Conservation (phyloP, 2,888 invertebrate genomes). For the Lepidocyrtinus sp. region DNA sequence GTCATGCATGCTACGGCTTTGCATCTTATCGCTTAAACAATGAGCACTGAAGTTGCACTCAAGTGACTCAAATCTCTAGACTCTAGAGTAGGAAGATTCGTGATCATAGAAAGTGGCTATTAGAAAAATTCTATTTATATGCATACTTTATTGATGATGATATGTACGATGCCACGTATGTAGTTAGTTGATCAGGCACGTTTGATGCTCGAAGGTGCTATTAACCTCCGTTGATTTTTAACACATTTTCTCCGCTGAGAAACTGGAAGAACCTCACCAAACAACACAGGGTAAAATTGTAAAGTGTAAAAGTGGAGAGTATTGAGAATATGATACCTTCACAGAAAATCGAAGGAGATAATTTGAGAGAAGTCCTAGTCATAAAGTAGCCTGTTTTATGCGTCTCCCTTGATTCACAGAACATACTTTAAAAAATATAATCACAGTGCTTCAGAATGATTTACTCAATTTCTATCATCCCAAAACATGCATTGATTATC, state of each 20-base stretch:
- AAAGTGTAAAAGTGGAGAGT: too few species aligned
- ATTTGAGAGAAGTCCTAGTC: too few species aligned
- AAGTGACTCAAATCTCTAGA: background rate
- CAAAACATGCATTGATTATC: constrained; percentile 44
- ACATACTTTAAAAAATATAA: constrained; percentile 26
- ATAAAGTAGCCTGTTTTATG: background rate
- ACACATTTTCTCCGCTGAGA: constrained; percentile 37
- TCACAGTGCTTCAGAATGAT: constrained; percentile 48
- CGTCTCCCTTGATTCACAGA: background rate
- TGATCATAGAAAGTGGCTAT: background rate
- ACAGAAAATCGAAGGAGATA: too few species aligned
- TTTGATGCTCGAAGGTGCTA: constrained; percentile 49
- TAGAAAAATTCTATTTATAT: background rate
- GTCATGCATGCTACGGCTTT: too few species aligned
- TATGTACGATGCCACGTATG: background rate
- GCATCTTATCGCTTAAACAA: too few species aligned
- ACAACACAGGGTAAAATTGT: too few species aligned
- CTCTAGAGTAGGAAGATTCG: background rate
- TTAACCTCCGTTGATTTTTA: constrained; percentile 54
- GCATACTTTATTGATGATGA: constrained; percentile 6
- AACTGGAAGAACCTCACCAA: constrained; percentile 20
- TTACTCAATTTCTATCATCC: constrained; percentile 52
- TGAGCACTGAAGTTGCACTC: too few species aligned
- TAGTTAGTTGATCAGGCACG: constrained; percentile 29
- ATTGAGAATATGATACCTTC: too few species aligned